These are phyloP conservation scores for Epistrophella euchroma DNA, from an alignment of 2,888 invertebrate species.

Conservation along the genomic window DNA sequence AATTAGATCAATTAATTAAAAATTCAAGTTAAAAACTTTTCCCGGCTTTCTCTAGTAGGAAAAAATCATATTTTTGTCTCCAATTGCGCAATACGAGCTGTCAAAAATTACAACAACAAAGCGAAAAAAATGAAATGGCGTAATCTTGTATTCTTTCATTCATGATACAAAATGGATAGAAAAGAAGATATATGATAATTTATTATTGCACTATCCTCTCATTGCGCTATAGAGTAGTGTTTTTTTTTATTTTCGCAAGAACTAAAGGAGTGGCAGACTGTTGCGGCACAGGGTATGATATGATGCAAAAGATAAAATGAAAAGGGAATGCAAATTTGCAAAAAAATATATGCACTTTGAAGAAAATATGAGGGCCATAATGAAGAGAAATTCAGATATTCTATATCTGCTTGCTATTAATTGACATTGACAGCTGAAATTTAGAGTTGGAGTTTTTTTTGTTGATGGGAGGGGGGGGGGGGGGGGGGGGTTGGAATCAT, in stretches of 20 bases:
- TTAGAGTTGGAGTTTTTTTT: slow-evolving; percentile 20
- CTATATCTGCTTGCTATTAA: slow-evolving; percentile 60
- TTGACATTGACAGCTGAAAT: slow-evolving; percentile 70
- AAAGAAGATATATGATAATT: slow-evolving; percentile 69
- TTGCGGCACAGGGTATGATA: slow-evolving; percentile 46
- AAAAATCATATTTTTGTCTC: too few relatives aligned
- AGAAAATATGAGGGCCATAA: slow-evolving; percentile 50
- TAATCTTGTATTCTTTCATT: too few relatives aligned
- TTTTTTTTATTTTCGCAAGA: slow-evolving; percentile 18
- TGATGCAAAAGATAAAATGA: slow-evolving; percentile 35
- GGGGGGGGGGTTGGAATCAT: too few relatives aligned
- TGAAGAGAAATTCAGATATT: slow-evolving; percentile 58
- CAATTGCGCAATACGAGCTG: too few relatives aligned
- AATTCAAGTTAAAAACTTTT: too few relatives aligned
- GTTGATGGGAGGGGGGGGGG: too few relatives aligned
- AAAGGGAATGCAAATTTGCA: slow-evolving; percentile 53
- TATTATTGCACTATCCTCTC: slow-evolving; percentile 71
- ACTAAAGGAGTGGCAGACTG: slow-evolving; percentile 67
- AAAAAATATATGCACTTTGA: slow-evolving; percentile 45
- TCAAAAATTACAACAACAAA: too few relatives aligned
- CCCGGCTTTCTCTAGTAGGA: too few relatives aligned
- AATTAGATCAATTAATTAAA: too few relatives aligned
- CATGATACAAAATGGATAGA: slow-evolving; percentile 61
- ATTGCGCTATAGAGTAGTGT: slow-evolving; percentile 25
- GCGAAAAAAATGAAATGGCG: too few relatives aligned